phyloP scores from a whole-genome alignment of 1,140 invertebrate species.

The Meloidogyne floridensis region DNA sequence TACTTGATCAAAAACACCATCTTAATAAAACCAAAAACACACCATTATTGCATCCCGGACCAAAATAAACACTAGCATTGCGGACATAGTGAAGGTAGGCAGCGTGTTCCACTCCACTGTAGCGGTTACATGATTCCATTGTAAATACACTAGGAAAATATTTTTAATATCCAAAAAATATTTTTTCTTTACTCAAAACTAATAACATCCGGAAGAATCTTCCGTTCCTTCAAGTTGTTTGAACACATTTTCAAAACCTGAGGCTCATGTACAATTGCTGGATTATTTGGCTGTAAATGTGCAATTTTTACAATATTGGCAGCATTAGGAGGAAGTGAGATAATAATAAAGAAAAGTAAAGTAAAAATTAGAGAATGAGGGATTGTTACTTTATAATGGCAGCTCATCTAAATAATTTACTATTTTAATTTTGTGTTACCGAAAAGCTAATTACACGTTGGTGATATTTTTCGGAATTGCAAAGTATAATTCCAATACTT shows the following conservation, averaged over 20 bases:
- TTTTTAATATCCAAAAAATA: not conserved
- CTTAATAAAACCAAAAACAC: not conserved
- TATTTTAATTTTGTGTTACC: too few species aligned
- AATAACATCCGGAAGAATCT: conserved; percentile 57
- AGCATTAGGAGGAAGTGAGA: not conserved
- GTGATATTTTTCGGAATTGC: too few species aligned
- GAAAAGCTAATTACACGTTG: too few species aligned
- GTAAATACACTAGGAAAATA: conserved; percentile 47
- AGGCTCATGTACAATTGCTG: conserved; percentile 60
- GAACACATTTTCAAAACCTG: conserved; percentile 59
- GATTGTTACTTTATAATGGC: too few species aligned
- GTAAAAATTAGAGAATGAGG: not conserved
- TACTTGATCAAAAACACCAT: too few species aligned
- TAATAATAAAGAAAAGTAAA: not conserved
- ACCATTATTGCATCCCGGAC: conserved; percentile 64
- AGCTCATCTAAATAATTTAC: too few species aligned
- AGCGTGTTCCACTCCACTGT: conserved; percentile 60
- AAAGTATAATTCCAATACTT: too few species aligned
- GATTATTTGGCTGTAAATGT: conserved; percentile 59
- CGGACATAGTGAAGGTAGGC: conserved; percentile 60
- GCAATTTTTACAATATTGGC: conserved; percentile 49
- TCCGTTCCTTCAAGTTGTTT: conserved; percentile 53
- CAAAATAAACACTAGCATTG: conserved; percentile 62
- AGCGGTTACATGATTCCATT: conserved; percentile 63
- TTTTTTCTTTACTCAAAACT: conserved; percentile 39